Conservation (phyloP, 2,113 vertebrate genomes). For the Gobio gobio region DNA sequence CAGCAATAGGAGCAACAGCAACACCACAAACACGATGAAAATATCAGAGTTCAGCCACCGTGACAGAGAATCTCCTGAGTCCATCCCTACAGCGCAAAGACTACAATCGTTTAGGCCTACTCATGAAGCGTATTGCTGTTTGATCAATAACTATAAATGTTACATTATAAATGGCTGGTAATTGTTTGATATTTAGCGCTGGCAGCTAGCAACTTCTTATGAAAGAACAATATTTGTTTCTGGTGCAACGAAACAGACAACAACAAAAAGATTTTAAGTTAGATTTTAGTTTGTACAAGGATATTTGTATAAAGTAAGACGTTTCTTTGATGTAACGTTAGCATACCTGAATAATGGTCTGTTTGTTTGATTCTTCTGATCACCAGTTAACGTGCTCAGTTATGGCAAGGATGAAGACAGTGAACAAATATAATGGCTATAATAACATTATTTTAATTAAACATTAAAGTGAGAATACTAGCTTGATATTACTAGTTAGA, state of each 20-base stretch:
- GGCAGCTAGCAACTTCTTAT: neutral
- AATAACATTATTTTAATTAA: neutral
- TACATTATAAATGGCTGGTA: neutral
- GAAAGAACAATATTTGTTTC: neutral
- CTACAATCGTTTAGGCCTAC: too few species aligned
- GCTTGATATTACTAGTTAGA: neutral
- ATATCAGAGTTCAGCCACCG: conserved; percentile 51
- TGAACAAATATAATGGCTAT: neutral
- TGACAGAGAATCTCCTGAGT: conserved; percentile 27
- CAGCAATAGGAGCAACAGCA: conserved; percentile 42
- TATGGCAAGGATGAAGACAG: neutral
- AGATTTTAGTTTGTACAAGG: neutral
- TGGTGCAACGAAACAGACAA: neutral
- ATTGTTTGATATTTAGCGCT: neutral
- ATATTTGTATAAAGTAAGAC: neutral
- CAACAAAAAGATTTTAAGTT: neutral
- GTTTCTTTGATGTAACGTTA: neutral
- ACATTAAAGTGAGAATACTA: neutral
- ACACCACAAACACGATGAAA: conserved; percentile 57
- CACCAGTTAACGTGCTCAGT: neutral
- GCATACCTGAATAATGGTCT: neutral
- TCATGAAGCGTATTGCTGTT: neutral
- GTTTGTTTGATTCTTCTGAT: neutral
- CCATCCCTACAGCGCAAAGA: neutral
- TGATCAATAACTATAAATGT: neutral